These are phyloP conservation scores for Amblyjoppa fuscipennis DNA, from an alignment of 2,888 invertebrate genomes.

Conservation along the genomic window DNA sequence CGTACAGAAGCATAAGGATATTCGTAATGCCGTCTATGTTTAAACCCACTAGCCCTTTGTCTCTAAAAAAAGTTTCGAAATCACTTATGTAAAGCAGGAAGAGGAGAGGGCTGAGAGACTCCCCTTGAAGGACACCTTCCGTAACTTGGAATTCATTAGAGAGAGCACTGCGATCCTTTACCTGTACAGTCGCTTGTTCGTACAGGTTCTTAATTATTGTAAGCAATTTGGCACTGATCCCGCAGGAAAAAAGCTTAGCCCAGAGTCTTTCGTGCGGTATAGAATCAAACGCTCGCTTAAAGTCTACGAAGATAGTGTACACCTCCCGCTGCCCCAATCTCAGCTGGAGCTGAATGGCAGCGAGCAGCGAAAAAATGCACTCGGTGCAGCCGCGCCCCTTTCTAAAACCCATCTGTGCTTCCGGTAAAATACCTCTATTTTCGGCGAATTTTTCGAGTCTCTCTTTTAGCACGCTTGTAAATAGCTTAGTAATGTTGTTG, in stretches of 20 bases:
- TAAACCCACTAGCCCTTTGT: conserved; percentile 49
- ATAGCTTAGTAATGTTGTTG: conserved; percentile 69
- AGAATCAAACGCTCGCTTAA: conserved; percentile 55
- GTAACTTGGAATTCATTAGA: conserved; percentile 55
- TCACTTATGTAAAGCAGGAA: conserved; percentile 62
- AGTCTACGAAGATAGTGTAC: conserved; percentile 62
- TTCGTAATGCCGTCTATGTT: conserved; percentile 55
- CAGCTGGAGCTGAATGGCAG: conserved; percentile 56
- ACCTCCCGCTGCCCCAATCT: conserved; percentile 20
- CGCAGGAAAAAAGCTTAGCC: conserved; percentile 44
- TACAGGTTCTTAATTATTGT: conserved; percentile 49
- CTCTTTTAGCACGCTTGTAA: conserved; percentile 59
- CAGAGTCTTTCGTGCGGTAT: conserved; percentile 45
- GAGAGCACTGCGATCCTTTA: conserved; percentile 33
- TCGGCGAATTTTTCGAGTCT: conserved; percentile 61
- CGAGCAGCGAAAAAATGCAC: conserved; percentile 63
- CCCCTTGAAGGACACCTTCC: not conserved
- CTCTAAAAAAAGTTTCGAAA: conserved; percentile 55
- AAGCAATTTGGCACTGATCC: conserved; percentile 55
- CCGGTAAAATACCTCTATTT: conserved; percentile 46
- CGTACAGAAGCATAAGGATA: conserved; percentile 56
- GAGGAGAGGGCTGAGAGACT: conserved; percentile 51
- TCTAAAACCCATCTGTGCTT: conserved; percentile 3
- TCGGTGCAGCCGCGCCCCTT: conserved; percentile 61
- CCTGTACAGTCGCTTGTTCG: conserved; percentile 42